A percentile compares a stretch with the other conserved stretches of the same genome.
These are phyloP conservation scores for Panthera uncia DNA, from an alignment of 2,113 vertebrate species.

Conservation along the genomic window DNA sequence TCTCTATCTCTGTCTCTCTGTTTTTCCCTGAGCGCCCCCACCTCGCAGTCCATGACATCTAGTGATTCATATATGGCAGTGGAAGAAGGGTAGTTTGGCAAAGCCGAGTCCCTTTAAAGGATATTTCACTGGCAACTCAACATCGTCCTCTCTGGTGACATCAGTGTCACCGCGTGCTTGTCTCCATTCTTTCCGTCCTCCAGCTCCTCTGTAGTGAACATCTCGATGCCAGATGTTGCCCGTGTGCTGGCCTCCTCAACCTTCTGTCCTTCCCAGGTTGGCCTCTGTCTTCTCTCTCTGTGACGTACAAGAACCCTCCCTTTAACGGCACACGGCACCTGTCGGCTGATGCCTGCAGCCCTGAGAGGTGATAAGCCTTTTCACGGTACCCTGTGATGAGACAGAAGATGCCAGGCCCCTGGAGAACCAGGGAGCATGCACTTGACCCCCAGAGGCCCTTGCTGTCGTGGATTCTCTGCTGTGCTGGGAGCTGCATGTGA, in stretches of 20 bases:
- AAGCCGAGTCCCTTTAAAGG: not conserved
- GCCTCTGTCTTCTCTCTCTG: not conserved
- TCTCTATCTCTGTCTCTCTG: not conserved
- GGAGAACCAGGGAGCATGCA: accelerated
- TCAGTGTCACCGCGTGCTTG: not conserved
- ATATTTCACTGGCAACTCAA: too few relatives aligned
- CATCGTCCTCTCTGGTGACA: accelerated
- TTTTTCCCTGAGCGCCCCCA: not conserved
- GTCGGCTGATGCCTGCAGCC: not conserved
- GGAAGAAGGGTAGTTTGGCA: too few relatives aligned
- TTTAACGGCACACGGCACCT: not conserved
- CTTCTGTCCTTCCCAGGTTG: not conserved
- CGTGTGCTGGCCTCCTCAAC: accelerated
- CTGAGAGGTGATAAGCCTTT: not conserved
- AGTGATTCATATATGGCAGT: accelerated
- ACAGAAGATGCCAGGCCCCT: accelerated
- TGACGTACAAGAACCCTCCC: too few relatives aligned
- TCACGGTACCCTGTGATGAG: accelerated
- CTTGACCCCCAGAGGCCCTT: accelerated
- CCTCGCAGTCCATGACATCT: too few relatives aligned
- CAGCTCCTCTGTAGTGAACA: accelerated
- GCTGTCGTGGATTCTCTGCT: not conserved
- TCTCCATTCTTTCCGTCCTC: too few relatives aligned
- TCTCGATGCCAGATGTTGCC: not conserved
- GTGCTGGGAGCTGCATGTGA: too few relatives aligned